Evolutionary conservation across 2,888 invertebrate genomes (phyloP).

Genomic region (Platycheirus rosarum): DNA sequence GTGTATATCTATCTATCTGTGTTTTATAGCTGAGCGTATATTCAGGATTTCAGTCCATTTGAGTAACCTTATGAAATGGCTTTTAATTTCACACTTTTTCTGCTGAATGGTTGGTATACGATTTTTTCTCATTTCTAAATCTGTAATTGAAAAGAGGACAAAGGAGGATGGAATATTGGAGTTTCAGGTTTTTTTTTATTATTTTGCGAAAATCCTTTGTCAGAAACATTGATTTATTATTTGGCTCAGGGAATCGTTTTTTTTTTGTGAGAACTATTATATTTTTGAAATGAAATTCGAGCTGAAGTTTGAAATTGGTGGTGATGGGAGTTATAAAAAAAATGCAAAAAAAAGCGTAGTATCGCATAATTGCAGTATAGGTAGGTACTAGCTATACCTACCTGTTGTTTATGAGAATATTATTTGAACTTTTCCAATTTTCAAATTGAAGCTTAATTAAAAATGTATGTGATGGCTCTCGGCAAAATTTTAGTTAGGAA

Average conservation of each 20-base stretch:
- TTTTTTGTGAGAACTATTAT: not conserved
- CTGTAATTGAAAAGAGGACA: constrained; percentile 61
- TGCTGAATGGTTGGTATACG: not conserved
- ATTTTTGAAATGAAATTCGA: not conserved
- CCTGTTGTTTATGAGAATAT: no score
- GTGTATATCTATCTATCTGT: not conserved
- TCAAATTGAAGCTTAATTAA: no score
- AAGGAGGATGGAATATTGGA: constrained; percentile 23
- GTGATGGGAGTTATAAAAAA: no score
- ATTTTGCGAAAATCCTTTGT: constrained; percentile 40
- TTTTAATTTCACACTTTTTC: constrained; percentile 68
- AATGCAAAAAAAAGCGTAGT: no score
- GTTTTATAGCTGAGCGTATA: not conserved
- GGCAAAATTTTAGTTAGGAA: no score
- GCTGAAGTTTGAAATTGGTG: not conserved
- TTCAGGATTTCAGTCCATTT: constrained; percentile 52
- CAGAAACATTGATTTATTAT: constrained; percentile 68
- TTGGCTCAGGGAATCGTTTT: constrained; percentile 16
- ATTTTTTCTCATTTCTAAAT: constrained; percentile 34
- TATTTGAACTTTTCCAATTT: no score
- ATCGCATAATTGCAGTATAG: no score
- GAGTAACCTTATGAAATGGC: constrained; percentile 63
- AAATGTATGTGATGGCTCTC: no score
- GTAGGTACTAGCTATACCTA: no score
- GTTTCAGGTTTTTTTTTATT: constrained; percentile 49